Evolutionary conservation across 2,113 vertebrate genomes (phyloP).

Genomic region (Haemorhous mexicanus): DNA sequence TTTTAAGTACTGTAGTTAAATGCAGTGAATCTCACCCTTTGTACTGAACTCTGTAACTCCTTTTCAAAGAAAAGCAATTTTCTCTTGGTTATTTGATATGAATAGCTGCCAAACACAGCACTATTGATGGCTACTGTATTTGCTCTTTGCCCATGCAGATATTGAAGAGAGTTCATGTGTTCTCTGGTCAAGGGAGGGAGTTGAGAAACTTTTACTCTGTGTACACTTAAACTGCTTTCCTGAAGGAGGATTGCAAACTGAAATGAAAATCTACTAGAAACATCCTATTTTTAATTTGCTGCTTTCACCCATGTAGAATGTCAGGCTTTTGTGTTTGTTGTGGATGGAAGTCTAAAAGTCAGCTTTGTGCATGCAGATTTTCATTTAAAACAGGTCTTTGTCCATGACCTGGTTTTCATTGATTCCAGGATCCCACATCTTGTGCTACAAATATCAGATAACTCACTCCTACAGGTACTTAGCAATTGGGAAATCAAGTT

Average conservation of each 20-base stretch:
- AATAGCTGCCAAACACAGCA: neutral
- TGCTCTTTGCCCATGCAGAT: slow-evolving; percentile 8
- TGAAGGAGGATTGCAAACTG: neutral
- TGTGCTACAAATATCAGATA: neutral
- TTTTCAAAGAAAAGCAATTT: slow-evolving; percentile 34
- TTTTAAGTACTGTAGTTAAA: neutral
- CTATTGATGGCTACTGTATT: neutral
- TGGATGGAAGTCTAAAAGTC: neutral
- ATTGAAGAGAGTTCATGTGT: neutral
- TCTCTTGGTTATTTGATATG: neutral
- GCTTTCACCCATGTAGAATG: neutral
- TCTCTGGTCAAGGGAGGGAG: neutral
- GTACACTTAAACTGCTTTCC: neutral
- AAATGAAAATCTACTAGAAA: neutral
- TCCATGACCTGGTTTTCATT: neutral
- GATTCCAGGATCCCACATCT: neutral
- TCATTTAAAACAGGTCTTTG: neutral
- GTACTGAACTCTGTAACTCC: neutral
- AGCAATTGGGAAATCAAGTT: neutral
- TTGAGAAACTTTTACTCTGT: neutral
- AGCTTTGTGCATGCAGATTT: neutral
- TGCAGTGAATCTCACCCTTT: neutral
- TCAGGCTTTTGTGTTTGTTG: neutral
- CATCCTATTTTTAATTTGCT: neutral
- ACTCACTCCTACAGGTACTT: neutral